These are phyloP conservation scores for Eupristina koningsbergeri DNA, from an alignment of 1,140 invertebrate genomes.

Conservation along the genomic window DNA sequence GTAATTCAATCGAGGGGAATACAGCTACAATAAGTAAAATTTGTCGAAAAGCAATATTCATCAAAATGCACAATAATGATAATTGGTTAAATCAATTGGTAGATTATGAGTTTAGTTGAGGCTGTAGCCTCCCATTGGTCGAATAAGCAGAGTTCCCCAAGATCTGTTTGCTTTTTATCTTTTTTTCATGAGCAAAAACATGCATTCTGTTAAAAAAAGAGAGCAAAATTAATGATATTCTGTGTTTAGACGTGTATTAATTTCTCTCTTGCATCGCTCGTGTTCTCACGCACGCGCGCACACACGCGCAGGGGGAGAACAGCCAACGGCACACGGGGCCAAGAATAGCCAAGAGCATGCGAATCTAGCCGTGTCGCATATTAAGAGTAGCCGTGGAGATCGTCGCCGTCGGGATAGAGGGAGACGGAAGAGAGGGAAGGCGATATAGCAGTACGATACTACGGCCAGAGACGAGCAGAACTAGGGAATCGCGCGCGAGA, in stretches of 20 bases:
- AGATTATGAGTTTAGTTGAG: too few species aligned
- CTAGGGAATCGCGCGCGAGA: constrained; percentile 34
- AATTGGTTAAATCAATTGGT: too few species aligned
- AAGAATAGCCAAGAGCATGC: constrained; percentile 67
- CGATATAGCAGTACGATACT: background rate
- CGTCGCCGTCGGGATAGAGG: constrained; percentile 39
- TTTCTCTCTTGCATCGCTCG: background rate
- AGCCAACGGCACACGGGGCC: constrained; percentile 43
- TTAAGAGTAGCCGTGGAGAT: constrained; percentile 36
- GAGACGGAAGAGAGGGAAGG: constrained; percentile 13
- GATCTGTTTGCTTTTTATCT: background rate
- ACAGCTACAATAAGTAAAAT: too few species aligned
- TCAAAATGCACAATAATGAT: background rate
- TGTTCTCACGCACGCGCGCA: background rate
- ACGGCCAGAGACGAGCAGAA: background rate
- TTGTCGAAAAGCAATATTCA: too few species aligned
- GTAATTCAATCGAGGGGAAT: too few species aligned
- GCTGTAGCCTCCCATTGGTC: background rate
- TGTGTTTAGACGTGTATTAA: background rate
- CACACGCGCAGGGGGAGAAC: background rate
- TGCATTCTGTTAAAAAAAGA: background rate
- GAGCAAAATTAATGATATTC: constrained; percentile 2
- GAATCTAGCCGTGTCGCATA: constrained; percentile 60
- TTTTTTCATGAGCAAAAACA: background rate
- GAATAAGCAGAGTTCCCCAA: background rate